phyloP scores from a whole-genome alignment of 1,140 invertebrate species.

The Psilanteris sp. region DNA sequence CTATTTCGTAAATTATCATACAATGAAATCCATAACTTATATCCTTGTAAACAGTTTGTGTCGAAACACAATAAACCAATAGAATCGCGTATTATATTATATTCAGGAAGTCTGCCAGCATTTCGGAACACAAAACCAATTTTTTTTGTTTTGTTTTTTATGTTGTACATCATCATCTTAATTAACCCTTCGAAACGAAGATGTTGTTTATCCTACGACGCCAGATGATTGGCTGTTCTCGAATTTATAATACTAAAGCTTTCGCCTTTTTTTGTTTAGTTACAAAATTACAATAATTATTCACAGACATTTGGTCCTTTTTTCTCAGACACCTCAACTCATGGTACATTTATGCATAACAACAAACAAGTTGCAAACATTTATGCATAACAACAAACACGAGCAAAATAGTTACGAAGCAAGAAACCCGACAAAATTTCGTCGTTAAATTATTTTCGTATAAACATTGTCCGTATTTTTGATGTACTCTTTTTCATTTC shows the following conservation, averaged over 20 bases:
- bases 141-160: no score
- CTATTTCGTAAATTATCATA: constrained; percentile 1
- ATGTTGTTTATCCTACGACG: constrained; percentile 43
- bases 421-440: no score
- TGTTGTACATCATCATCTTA: constrained; percentile 25
- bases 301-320: neutral
- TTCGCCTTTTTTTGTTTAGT: constrained; percentile 10
- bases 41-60: constrained; percentile 7
- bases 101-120: constrained; percentile 32
- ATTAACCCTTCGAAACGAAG: constrained; percentile 37
- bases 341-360: no score
- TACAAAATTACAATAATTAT: constrained; percentile 29
- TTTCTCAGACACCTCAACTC: no score
- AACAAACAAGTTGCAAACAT: no score
- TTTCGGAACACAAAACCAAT: constrained; percentile 21
- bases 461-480: no score
- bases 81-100: constrained; percentile 10
- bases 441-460: no score
- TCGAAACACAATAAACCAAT: constrained; percentile 25
- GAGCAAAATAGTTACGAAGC: no score
- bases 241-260: constrained; percentile 3
- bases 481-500: no score
- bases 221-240: constrained; percentile 37
- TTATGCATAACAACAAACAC: no score
- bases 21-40: neutral